These are phyloP conservation scores for Metopolophium dirhodum DNA, from an alignment of 1,140 invertebrate genomes.

Conservation along the genomic window DNA sequence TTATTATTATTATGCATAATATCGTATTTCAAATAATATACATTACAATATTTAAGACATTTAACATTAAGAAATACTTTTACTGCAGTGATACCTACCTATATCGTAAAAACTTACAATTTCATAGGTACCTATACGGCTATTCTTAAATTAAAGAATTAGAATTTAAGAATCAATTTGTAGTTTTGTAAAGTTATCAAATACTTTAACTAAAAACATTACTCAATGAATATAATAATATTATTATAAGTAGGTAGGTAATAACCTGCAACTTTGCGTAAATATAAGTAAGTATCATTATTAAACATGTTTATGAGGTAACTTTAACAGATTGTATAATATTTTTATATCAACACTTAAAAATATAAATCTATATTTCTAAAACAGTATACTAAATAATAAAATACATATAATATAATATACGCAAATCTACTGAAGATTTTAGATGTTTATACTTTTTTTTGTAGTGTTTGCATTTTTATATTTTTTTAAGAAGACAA, in stretches of 20 bases:
- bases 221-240: not conserved
- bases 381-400: not conserved
- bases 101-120: not conserved
- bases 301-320: not conserved
- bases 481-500: not conserved
- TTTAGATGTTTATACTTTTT: not conserved
- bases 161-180: not conserved
- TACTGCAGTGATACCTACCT: not conserved
- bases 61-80: not conserved
- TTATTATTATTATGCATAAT: not conserved
- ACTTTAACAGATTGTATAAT: not conserved
- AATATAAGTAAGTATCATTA: not conserved
- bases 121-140: not conserved
- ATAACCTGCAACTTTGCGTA: not conserved
- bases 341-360: not conserved
- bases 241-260: not conserved
- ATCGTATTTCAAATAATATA: constrained; percentile 2
- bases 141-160: not conserved
- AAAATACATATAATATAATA: not conserved
- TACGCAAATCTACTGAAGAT: not conserved
- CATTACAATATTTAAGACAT: not conserved
- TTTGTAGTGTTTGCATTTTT: not conserved
- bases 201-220: not conserved
- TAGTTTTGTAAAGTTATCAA: not conserved
- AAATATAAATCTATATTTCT: not conserved